Conservation (phyloP, 2,797 vertebrate genomes). For the Babyrousa celebensis region DNA sequence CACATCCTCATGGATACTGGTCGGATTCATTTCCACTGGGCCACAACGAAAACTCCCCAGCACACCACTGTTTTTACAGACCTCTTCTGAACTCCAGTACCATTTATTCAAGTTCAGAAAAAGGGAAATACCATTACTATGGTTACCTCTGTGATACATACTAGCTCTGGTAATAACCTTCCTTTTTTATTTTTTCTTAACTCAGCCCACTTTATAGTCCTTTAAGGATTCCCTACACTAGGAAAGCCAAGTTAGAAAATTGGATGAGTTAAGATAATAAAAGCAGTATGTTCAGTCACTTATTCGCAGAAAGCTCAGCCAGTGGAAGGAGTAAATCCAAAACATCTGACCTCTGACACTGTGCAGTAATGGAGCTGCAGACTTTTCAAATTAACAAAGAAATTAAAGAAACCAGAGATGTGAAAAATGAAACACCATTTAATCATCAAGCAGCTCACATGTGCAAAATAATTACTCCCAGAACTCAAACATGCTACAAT, state of each 20-base stretch:
- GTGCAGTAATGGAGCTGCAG: not conserved
- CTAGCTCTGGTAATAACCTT: not conserved
- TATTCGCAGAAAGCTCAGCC: not conserved
- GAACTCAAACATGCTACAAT: not conserved
- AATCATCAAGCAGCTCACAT: not conserved
- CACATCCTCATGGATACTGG: no score
- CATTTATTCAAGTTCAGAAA: constrained; percentile 19
- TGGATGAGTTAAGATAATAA: not conserved
- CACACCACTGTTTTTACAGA: not conserved
- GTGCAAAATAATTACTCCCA: not conserved
- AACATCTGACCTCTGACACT: not conserved
- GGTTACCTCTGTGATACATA: not conserved
- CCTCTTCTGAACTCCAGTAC: constrained; percentile 53
- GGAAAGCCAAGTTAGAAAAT: not conserved
- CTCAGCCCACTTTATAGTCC: not conserved
- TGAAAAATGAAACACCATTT: not conserved
- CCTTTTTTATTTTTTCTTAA: not conserved
- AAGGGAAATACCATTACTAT: not conserved
- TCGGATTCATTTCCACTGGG: no score
- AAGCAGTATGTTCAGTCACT: not conserved
- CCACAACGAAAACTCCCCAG: no score
- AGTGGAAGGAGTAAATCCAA: not conserved
- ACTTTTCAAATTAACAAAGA: constrained; percentile 31
- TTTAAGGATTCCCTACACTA: not conserved
- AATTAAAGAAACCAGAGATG: not conserved